Percentiles rank a stretch among this genome's conserved stretches.
phyloP scores from a whole-genome alignment of 2,797 vertebrate species.

The Masticophis lateralis region DNA sequence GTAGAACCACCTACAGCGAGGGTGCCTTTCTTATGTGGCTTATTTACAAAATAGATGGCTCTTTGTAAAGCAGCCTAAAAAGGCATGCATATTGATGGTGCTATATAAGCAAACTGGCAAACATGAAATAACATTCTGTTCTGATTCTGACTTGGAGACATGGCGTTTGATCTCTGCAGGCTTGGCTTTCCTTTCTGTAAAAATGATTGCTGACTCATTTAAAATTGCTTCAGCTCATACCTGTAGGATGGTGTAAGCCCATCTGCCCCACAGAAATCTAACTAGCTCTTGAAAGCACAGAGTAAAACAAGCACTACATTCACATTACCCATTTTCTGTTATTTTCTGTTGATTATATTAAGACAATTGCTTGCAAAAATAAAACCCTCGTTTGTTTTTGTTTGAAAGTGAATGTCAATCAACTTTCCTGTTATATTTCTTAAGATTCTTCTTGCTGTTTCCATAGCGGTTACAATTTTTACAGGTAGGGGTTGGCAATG shows the following conservation, averaged over 20 bases:
- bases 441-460: not conserved
- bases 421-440: not conserved
- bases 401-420: not conserved
- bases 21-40: not conserved
- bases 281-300: not conserved
- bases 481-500: not conserved
- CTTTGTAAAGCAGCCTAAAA: not conserved
- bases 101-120: not conserved
- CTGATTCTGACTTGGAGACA: not conserved
- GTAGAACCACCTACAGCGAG: not conserved
- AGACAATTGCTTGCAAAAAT: not conserved
- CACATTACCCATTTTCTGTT: not conserved
- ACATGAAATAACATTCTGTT: not conserved
- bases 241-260: not conserved
- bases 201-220: not conserved
- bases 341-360: not conserved
- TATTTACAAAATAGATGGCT: not conserved
- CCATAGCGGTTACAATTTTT: not conserved
- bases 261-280: not conserved
- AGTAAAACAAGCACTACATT: not conserved
- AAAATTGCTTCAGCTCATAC: not conserved
- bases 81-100: not conserved
- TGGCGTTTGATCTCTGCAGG: not conserved
- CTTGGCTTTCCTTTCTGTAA: not conserved
- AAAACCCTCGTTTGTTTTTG: not conserved